A percentile compares a stretch with the other conserved stretches of the same genome.
Evolutionary conservation across 2,797 vertebrate genomes (phyloP).

Genomic region (Uromys caudimaculatus): DNA sequence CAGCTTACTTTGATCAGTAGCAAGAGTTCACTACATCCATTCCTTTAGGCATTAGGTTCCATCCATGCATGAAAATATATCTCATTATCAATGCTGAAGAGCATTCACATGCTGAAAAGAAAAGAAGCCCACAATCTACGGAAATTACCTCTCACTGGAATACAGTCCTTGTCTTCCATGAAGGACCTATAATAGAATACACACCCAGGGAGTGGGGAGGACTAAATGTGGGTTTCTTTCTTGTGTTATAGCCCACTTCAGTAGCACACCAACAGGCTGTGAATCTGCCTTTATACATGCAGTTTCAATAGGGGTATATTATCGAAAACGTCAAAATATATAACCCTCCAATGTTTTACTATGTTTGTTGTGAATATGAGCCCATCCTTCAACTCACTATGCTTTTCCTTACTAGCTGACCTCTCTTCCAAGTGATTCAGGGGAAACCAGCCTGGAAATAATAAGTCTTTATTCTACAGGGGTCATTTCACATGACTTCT

Average conservation of each 20-base stretch:
- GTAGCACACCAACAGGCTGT: background rate
- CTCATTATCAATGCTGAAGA: background rate
- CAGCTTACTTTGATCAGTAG: constrained; percentile 3
- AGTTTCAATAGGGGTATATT: constrained; percentile 37
- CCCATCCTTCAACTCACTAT: constrained; percentile 63
- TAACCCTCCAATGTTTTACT: background rate
- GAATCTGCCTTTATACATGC: background rate
- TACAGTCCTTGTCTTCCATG: background rate
- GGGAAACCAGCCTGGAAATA: constrained; percentile 48
- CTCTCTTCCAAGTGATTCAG: constrained; percentile 66
- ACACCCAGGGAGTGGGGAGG: background rate
- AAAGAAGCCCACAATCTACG: background rate
- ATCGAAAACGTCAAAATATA: constrained; percentile 25
- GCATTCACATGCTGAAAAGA: background rate
- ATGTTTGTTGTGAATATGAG: constrained; percentile 51
- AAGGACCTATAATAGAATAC: background rate
- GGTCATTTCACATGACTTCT: constrained; percentile 53
- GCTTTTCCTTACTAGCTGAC: constrained; percentile 58
- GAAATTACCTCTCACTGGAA: background rate
- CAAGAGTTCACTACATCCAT: background rate
- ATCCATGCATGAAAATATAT: background rate
- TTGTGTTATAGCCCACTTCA: background rate
- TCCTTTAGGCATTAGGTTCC: background rate
- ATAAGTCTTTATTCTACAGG: background rate
- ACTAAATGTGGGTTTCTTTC: background rate